These are phyloP conservation scores for Pyralis farinalis DNA, from an alignment of 2,888 invertebrate species.

Conservation along the genomic window DNA sequence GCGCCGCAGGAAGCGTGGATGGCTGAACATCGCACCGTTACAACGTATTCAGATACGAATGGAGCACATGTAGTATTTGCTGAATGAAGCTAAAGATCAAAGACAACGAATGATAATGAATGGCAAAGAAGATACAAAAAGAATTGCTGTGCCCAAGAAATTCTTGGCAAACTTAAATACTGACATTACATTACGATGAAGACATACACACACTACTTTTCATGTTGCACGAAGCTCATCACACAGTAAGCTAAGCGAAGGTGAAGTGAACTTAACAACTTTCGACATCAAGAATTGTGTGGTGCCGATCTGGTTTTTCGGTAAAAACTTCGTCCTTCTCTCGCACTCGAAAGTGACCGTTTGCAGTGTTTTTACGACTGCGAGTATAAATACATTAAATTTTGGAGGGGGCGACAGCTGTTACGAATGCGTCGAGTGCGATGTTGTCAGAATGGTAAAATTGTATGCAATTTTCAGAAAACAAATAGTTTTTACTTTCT, in stretches of 20 bases:
- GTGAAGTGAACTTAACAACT: constrained; percentile 9
- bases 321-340: constrained; percentile 26
- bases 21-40: constrained; percentile 42
- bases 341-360: constrained; percentile 24
- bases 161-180: too few species aligned
- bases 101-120: neutral
- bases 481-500: too few species aligned
- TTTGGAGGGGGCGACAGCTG: constrained; percentile 23
- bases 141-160: neutral
- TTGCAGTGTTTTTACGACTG: constrained; percentile 20
- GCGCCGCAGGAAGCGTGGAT: constrained; percentile 60
- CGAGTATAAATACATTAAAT: constrained; percentile 23
- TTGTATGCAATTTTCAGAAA: neutral
- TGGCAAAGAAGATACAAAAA: neutral
- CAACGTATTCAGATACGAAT: constrained; percentile 26
- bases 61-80: constrained; percentile 23
- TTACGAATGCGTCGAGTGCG: constrained; percentile 5
- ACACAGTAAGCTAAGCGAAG: too few species aligned
- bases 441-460: neutral
- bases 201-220: too few species aligned
- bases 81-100: neutral
- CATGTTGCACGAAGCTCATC: too few species aligned
- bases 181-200: too few species aligned
- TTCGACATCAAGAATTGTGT: constrained; percentile 21
- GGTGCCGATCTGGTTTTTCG: constrained; percentile 26